Evolutionary conservation across 2,797 vertebrate species (phyloP).

Genomic region (Antennarius maculatus): DNA sequence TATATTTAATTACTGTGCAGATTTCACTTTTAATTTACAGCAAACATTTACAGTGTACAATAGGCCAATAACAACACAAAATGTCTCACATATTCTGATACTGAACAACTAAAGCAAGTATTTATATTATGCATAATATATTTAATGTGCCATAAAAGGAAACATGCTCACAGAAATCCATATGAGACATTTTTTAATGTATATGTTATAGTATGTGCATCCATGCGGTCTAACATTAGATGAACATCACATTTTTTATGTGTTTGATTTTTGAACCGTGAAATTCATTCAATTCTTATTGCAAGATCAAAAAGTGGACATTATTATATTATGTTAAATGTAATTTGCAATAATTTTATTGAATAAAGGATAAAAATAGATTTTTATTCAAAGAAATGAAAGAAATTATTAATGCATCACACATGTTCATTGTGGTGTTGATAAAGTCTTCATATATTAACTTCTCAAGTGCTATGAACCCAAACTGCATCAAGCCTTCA

Average conservation of each 20-base stretch:
- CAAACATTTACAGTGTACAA: too few species aligned
- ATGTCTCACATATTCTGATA: neutral
- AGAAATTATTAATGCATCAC: neutral
- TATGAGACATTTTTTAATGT: neutral
- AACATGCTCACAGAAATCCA: neutral
- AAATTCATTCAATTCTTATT: constrained; percentile 11
- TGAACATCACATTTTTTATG: constrained; percentile 2
- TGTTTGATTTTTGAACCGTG: neutral
- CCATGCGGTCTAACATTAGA: constrained; percentile 7
- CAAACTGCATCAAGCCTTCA: neutral
- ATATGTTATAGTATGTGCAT: constrained; percentile 1
- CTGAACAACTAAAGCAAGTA: neutral
- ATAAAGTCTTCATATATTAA: neutral
- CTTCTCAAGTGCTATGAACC: neutral
- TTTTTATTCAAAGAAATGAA: neutral
- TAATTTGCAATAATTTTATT: neutral
- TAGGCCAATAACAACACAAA: neutral
- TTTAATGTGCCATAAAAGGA: neutral
- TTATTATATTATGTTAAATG: neutral
- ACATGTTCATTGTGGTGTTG: neutral
- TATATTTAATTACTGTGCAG: neutral
- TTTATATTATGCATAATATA: neutral
- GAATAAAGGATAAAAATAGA: too few species aligned
- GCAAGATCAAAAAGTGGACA: neutral
- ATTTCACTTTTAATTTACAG: too few species aligned